These are phyloP conservation scores for Melanostoma scalare DNA, from an alignment of 2,888 invertebrate species.

Conservation along the genomic window DNA sequence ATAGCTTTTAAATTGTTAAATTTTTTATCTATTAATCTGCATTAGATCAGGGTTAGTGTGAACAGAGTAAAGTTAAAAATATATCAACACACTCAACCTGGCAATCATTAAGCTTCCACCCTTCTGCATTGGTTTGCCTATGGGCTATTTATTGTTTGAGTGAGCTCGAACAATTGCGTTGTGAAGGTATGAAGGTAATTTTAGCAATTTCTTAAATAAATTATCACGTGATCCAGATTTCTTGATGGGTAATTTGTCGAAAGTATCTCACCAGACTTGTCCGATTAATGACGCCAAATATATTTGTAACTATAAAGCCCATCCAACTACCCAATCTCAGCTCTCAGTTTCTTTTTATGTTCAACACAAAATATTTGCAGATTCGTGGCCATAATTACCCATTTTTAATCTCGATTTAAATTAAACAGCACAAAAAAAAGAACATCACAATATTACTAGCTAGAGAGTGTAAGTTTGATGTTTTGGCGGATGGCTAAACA, in stretches of 20 bases:
- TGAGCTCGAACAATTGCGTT: background rate
- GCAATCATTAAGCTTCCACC: background rate
- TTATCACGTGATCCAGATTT: constrained; percentile 69
- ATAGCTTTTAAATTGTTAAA: too few relatives aligned
- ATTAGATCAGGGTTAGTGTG: too few relatives aligned
- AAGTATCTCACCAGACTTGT: constrained; percentile 57
- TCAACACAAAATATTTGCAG: constrained; percentile 1
- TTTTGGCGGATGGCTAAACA: constrained; percentile 23
- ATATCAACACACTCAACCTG: background rate
- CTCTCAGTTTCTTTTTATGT: background rate
- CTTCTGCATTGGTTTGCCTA: constrained; percentile 20
- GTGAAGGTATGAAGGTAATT: constrained; percentile 51
- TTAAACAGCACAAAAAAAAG: constrained; percentile 12
- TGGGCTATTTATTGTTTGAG: constrained; percentile 31
- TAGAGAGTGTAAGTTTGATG: constrained; percentile 61
- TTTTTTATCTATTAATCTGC: too few relatives aligned
- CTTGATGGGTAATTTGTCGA: constrained; percentile 69
- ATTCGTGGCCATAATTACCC: constrained; percentile 52
- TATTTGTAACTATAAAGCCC: constrained; percentile 45
- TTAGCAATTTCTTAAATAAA: constrained; percentile 66
- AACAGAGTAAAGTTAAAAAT: too few relatives aligned
- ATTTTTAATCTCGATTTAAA: constrained; percentile 52
- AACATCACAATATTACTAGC: constrained; percentile 51
- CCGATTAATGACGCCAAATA: constrained; percentile 60
- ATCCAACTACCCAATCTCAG: constrained; percentile 26